Percentiles rank a stretch among this genome's conserved stretches.
phyloP scores from a whole-genome alignment of 2,797 vertebrate genomes.

The Australoheros facetus region DNA sequence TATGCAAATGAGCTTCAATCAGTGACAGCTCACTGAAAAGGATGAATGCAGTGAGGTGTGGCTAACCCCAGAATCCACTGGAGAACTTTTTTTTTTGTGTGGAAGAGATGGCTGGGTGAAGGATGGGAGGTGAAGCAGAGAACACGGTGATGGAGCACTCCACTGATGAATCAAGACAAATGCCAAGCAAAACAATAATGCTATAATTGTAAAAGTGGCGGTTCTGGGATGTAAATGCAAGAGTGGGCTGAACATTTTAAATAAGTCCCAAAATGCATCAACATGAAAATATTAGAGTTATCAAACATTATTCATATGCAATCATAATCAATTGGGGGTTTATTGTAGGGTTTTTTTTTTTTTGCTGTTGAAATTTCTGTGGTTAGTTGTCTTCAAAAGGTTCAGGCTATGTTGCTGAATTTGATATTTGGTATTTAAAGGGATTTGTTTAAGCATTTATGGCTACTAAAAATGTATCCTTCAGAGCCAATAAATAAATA shows the following conservation, averaged over 20 bases:
- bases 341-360: not conserved
- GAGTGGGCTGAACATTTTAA: too few relatives aligned
- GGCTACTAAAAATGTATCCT: too few relatives aligned
- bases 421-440: too few relatives aligned
- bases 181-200: not conserved
- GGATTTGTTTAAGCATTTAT: too few relatives aligned
- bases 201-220: not conserved
- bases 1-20: slow-evolving; percentile 82
- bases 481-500: too few relatives aligned
- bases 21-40: slow-evolving; percentile 64
- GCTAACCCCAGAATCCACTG: slow-evolving; percentile 58
- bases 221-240: not conserved
- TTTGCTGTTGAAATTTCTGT: not conserved
- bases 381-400: not conserved
- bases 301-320: not conserved
- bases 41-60: slow-evolving; percentile 65
- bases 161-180: not conserved
- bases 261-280: not conserved
- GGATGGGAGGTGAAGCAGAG: slow-evolving; percentile 35
- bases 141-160: not conserved
- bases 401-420: not conserved
- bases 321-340: not conserved
- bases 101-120: slow-evolving; percentile 26
- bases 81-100: slow-evolving; percentile 16
- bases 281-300: not conserved